phyloP scores from a whole-genome alignment of 92 coral and sea anemone genomes.

The Actinostola sp. region DNA sequence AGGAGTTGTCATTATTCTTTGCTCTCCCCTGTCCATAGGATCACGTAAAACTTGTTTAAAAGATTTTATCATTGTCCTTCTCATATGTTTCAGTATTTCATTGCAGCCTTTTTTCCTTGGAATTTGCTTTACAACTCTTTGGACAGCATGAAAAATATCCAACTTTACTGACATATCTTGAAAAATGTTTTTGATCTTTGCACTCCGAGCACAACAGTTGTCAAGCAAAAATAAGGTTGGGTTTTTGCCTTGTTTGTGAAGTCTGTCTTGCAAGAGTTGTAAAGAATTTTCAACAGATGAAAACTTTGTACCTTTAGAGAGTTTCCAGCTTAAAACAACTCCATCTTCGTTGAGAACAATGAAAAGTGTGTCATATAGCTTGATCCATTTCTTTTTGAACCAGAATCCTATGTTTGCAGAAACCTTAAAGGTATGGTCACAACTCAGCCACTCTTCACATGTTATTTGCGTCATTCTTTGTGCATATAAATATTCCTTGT shows the following conservation, averaged over 20 bases:
- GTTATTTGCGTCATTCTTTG: slow-evolving; percentile 62
- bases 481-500: slow-evolving; percentile 52
- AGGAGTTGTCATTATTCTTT: slow-evolving; percentile 70
- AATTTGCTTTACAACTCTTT: slow-evolving; percentile 54
- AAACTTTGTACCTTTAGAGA: slow-evolving; percentile 55
- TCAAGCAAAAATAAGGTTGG: slow-evolving; percentile 43
- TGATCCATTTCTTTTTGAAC: slow-evolving; percentile 68
- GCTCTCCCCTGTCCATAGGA: slow-evolving; percentile 50
- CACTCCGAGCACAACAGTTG: slow-evolving; percentile 58
- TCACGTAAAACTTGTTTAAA: slow-evolving; percentile 43
- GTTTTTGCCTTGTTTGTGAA: slow-evolving; percentile 29
- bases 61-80: slow-evolving; percentile 61
- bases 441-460: slow-evolving; percentile 46
- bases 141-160: slow-evolving; percentile 60
- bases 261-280: slow-evolving; percentile 25
- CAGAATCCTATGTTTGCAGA: slow-evolving; percentile 64
- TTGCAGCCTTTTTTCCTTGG: slow-evolving; percentile 66
- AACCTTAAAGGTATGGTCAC: slow-evolving; percentile 51
- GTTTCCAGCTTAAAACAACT: slow-evolving; percentile 56
- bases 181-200: slow-evolving; percentile 45
- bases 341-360: slow-evolving; percentile 71
- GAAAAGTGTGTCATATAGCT: slow-evolving; percentile 60
- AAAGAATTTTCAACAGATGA: slow-evolving; percentile 54
- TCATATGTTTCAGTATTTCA: slow-evolving; percentile 45
- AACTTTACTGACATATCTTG: slow-evolving; percentile 29